Evolutionary conservation across 2,888 invertebrate species (phyloP).

Genomic region (Drosophila nr. fundita): DNA sequence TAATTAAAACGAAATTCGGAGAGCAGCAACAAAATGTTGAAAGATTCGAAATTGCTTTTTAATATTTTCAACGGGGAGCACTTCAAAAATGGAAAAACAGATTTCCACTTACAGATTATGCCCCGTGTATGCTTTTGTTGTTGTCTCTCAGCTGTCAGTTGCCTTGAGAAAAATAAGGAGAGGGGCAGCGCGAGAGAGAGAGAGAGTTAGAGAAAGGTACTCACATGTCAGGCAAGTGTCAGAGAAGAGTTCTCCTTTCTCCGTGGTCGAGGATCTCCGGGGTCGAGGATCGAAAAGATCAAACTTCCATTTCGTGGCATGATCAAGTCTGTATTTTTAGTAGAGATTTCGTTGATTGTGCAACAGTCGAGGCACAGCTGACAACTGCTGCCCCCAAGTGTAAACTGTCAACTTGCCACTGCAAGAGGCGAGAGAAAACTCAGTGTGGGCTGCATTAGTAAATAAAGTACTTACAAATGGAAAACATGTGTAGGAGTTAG

Average conservation of each 20-base stretch:
- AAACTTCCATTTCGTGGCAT: slow-evolving; percentile 2
- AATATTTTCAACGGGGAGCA: slow-evolving; percentile 71
- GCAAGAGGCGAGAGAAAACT: background rate
- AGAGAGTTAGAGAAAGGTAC: background rate
- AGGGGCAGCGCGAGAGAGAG: background rate
- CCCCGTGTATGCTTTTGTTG: slow-evolving; percentile 7
- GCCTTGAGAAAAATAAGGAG: background rate
- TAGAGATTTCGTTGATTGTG: slow-evolving; percentile 38
- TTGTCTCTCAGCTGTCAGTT: slow-evolving; percentile 21
- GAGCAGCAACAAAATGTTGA: slow-evolving; percentile 34
- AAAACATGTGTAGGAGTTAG: slow-evolving; percentile 11
- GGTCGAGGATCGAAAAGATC: slow-evolving; percentile 34
- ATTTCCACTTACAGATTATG: slow-evolving; percentile 75
- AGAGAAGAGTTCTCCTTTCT: slow-evolving; percentile 13
- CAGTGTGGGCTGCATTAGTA: slow-evolving; percentile 55
- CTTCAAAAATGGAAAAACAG: slow-evolving; percentile 44
- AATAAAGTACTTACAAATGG: slow-evolving; percentile 17
- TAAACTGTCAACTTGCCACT: slow-evolving; percentile 43
- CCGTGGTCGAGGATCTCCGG: slow-evolving; percentile 19
- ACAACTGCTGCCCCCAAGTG: slow-evolving; percentile 37
- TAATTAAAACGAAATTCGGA: slow-evolving; percentile 68
- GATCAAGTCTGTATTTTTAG: slow-evolving; percentile 33
- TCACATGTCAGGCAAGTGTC: slow-evolving; percentile 41
- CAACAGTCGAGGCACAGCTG: slow-evolving; percentile 37
- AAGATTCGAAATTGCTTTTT: slow-evolving; percentile 70